Base-by-base conservation (phyloP, 2,797 vertebrate species). In the Mormyrus hasselquistii region DNA sequence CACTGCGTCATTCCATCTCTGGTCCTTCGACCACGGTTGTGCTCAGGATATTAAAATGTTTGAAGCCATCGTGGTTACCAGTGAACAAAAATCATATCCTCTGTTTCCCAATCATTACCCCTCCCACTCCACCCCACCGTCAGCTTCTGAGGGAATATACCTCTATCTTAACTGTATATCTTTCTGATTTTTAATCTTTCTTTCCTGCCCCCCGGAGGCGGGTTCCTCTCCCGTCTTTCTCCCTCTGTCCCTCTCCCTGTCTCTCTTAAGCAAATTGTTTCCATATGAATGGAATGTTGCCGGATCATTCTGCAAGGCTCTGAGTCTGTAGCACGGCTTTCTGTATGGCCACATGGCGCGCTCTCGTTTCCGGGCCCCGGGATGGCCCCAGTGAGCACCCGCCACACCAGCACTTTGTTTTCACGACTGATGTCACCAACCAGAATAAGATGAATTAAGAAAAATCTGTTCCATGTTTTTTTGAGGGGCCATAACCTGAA, bases 61-160 rank as follows among this genome's bases (percentile, higher is more conserved):
- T 88, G 34, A 34, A 53, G 34, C 69, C 69, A 76, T 76, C 14
- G 34, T 76, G 34, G 34, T 76, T 49, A 22, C 19, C 47, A 84
- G 82, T 52, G 82, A 49, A 84, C 44, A 50, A 76, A 84, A 84
- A 25, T 84, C 82, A 84, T 52, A 85, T 49, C 47, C 44, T 85
- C 49, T 22, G 19, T 85, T 29, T 49, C 49, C 19, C 79, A 85
- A 6, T 52, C 82, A 52, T 52, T 29, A 10, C 49, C 22, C 44
- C 22, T 12, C n/a, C n/a, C 44, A 34, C 29, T 29, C 65, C 1
- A 4, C 65, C 10, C 69, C 34, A 22, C 34, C 4, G 14, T 50
- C 22, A 85, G 7, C 7, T 1, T 85, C 82, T 85, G 49, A 29
- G 12, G 47, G 82, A 25, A 85, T 49, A 50, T 85, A 83, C 79